phyloP scores from a whole-genome alignment of 1,140 invertebrate genomes.

The Calephelis virginiensis region DNA sequence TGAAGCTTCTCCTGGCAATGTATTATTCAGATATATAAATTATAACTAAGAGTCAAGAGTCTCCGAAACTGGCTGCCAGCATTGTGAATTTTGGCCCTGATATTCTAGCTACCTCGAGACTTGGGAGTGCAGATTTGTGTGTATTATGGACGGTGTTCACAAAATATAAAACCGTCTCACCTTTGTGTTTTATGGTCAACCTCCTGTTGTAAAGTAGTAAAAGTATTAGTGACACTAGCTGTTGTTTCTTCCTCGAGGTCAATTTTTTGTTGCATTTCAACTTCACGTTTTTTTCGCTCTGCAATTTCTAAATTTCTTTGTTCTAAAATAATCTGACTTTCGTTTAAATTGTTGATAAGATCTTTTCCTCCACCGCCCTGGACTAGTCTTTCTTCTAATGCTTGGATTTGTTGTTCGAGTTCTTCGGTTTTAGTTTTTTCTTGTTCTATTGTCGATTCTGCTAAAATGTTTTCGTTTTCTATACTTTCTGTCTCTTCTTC shows the following conservation, averaged over 20 bases:
- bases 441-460: conserved; percentile 79
- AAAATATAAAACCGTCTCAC: conserved; percentile 65
- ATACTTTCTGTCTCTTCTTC: conserved; percentile 66
- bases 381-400: conserved; percentile 93
- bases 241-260: conserved; percentile 94
- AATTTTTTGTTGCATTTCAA: conserved; percentile 91
- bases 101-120: too few species aligned
- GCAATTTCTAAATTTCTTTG: conserved; percentile 88
- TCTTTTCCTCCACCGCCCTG: conserved; percentile 87
- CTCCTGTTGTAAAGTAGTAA: conserved; percentile 92
- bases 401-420: conserved; percentile 70
- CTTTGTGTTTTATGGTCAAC: conserved; percentile 96
- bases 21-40: too few species aligned
- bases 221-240: conserved; percentile 90
- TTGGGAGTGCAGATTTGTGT: too few species aligned
- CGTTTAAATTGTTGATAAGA: conserved; percentile 93
- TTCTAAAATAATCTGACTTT: conserved; percentile 91
- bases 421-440: conserved; percentile 79
- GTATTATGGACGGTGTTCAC: too few species aligned
- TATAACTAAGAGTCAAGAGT: too few species aligned
- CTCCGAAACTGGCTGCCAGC: too few species aligned
- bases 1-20: too few species aligned
- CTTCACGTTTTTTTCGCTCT: conserved; percentile 85
- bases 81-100: too few species aligned
- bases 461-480: conserved; percentile 76